Evolutionary conservation across 2,113 vertebrate genomes (phyloP), one percentile per base, ranked within the genome.

Genomic region (Cettia cetti): DNA sequence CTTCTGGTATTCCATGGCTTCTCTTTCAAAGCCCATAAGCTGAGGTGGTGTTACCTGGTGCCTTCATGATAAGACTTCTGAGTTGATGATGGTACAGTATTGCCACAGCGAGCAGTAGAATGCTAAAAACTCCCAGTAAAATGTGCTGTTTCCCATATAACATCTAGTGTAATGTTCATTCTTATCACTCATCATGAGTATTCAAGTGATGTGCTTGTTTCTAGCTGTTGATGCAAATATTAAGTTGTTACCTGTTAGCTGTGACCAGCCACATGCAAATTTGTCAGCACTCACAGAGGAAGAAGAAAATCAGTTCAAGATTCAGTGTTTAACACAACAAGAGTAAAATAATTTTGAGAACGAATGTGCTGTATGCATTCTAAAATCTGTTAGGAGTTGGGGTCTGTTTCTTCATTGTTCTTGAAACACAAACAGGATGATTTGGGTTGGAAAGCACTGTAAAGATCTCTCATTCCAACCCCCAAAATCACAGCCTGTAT

Each of bases 11-110:
- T 53, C 90, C 91, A 82, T 93, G 95, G 96, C 93, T 93, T 97
- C 94, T 93, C 87, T 96, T 96, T 79, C 92, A 94, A 96, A 97
- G 96, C 96, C 96, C 96, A 63, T 96, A 85, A 95, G 84, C 95
- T 94, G 96, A 96, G 94, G 91, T 95, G 84, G 40, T 28, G 61
- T 31, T 57, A 40, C 89, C 94, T 87, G 90, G 59, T 90, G 57
- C 88, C 77, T 93, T 91, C 93, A 78, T 70, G 54, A 21, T 86
- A 95, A 86, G 92, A 79, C 94, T 90, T 75, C 82, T 75, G 78
- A 50, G 84, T 81, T 94, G 95, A 70, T 92, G 94, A 93, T 71
- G 82, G 86, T 90, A 91, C 89, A 65, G 80, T 83, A 71, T 80
- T 90, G 17, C 80, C 71, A 45, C 37, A 90, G 61, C 75, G 31